Evolutionary conservation across 2,888 invertebrate genomes (phyloP).

Genomic region (Nudaria mundana): DNA sequence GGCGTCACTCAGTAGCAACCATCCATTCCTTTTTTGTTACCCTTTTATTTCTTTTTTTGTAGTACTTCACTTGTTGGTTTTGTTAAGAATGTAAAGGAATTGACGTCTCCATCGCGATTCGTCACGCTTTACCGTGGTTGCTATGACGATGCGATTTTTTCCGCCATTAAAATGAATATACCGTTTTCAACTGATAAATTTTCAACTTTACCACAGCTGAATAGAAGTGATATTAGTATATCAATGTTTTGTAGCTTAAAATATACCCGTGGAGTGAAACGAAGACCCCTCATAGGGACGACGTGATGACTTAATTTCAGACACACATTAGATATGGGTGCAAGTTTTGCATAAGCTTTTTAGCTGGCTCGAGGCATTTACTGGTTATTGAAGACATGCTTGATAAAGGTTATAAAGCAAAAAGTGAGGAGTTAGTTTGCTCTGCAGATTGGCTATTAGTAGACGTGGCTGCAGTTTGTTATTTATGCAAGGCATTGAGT

Average conservation of each 20-base stretch:
- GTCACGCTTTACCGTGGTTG: slow-evolving; percentile 64
- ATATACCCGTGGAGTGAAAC: slow-evolving; percentile 51
- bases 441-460: slow-evolving; percentile 18
- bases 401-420: slow-evolving; percentile 8
- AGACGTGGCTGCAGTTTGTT: slow-evolving; percentile 19
- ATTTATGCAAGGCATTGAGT: slow-evolving; percentile 14
- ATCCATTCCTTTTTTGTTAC: slow-evolving; percentile 32
- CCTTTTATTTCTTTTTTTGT: slow-evolving; percentile 44
- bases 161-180: slow-evolving; percentile 45
- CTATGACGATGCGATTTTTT: slow-evolving; percentile 72
- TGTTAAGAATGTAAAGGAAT: slow-evolving; percentile 68
- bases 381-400: slow-evolving; percentile 15
- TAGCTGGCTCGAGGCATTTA: slow-evolving; percentile 21
- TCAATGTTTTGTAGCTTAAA: slow-evolving; percentile 28
- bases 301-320: slow-evolving; percentile 71
- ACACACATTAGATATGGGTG: slow-evolving; percentile 60
- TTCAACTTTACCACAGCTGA: slow-evolving; percentile 2
- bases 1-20: slow-evolving; percentile 35
- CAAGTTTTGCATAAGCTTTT: slow-evolving; percentile 45
- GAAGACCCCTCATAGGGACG: slow-evolving; percentile 60
- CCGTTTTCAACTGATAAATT: slow-evolving; percentile 7
- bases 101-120: slow-evolving; percentile 73
- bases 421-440: slow-evolving; percentile 20
- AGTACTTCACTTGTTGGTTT: slow-evolving; percentile 72
- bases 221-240: slow-evolving; percentile 23